Base-by-base conservation (phyloP, 2,113 vertebrate genomes). In the Xiphophorus hellerii region DNA sequence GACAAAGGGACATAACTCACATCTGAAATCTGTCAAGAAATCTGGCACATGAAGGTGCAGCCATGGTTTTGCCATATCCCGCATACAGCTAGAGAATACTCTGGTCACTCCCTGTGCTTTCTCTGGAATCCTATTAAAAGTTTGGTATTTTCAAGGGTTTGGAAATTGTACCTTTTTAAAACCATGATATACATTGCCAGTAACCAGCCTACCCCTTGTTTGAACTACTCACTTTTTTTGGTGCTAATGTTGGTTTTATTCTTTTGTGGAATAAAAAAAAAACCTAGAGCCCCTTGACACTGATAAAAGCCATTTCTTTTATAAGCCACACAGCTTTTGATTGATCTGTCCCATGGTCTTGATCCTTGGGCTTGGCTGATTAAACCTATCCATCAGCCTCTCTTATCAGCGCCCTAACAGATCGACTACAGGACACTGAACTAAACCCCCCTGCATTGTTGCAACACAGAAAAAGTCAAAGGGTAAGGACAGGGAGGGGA, bases 381-480 rank as follows among this genome's bases (percentile, higher is more conserved):
- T 93, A 93, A 93, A 93, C 89, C 90, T 85, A 93, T 93, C 92
- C 92, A 91, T 93, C 92, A 93, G 90, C 82, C 70, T 66, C 80
- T 90, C 92, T 93, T 93, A 93, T 93, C 92, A 88, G 92, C 25
- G n/a, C 69, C 71, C 86, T 84, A 77, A 81, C 91, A 93, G 92
- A 91, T 91, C 84, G 85, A 89, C 89, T 88, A 77, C 90, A 90
- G 91, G 90, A 93, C 92, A 85, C 88, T 74, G 78, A 89, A 85
- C 90, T 86, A 81, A 91, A 88, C 81, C 84, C 90, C 51, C 54
- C 37, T 20, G 85, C 62, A 93, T 93, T 93, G 92, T 93, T 92
- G 87, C 67, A 73, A 90, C 91, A 92, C 82, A 78, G 87, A 85
- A 79, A 68, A 88, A 91, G 92, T 90, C 92, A 93, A 92, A 93